Evolutionary conservation across 2,113 vertebrate genomes (phyloP), one percentile per base, ranked within the genome.

Genomic region (Indri indri): DNA sequence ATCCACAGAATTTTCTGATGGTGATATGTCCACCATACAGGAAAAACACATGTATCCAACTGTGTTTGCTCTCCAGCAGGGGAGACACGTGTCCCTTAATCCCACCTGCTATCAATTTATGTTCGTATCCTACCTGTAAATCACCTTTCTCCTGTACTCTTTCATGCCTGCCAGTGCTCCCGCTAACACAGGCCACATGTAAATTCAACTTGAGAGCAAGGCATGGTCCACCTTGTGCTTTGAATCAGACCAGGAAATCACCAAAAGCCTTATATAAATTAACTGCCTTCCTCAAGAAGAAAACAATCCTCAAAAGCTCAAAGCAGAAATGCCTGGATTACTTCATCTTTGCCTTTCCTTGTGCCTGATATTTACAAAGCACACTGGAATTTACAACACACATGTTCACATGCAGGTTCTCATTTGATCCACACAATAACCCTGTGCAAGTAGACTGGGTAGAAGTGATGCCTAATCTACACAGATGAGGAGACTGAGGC

Each of bases 231-330:
- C 59, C 45, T 34, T 63, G 63, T 27, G 74, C 61, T 63, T 22
- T 84, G 63, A 97, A 40, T 97, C 73, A 80, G 73, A 73, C 61
- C 88, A 94, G 74, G 76, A 89, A 93, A 95, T 80, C 77, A 93
- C 50, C n/a, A 5, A 74, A 90, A 40, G 17, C 57, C 81, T n/a
- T n/a, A n/a, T n/a, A n/a, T n/a, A n/a, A n/a, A n/a, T n/a, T n/a
- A n/a, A n/a, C n/a, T n/a, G n/a, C n/a, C n/a, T 93, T 96, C 70
- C 87, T 89, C 9, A 37, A 68, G 45, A 93, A 96, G 63, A 88
- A 20, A 45, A 63, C 32, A 80, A 42, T 76, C 47, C 68, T 66
- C 73, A 10, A 45, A 73, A 83, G 7, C 86, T 71, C 86, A 76
- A 96, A 93, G 30, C 68, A 95, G 79, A 96, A 90, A 91, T 25